Percentiles rank a stretch among this genome's conserved stretches.
Evolutionary conservation across 1,140 invertebrate species (phyloP).

Genomic region (Lordiphosa clarofinis): DNA sequence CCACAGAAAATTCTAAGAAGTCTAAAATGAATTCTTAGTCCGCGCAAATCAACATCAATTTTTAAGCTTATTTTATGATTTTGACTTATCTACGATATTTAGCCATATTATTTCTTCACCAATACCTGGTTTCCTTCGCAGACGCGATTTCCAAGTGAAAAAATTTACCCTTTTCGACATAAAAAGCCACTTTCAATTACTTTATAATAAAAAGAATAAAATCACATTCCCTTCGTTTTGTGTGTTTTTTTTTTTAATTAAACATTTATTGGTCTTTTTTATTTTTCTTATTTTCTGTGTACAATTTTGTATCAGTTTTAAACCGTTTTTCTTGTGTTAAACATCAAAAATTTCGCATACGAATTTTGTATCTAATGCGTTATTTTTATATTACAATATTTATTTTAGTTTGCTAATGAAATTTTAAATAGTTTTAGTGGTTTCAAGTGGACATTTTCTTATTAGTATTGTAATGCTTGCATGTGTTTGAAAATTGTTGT

Average conservation of each 20-base stretch:
- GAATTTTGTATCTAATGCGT: constrained; percentile 30
- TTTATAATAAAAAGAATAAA: too few species aligned
- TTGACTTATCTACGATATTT: too few species aligned
- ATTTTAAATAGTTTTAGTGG: constrained; percentile 52
- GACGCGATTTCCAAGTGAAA: too few species aligned
- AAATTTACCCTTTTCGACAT: too few species aligned
- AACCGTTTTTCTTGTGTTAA: constrained; percentile 48
- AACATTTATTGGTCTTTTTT: constrained; percentile 63
- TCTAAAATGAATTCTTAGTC: too few species aligned
- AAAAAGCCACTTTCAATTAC: too few species aligned
- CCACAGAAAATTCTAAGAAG: too few species aligned
- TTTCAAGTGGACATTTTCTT: constrained; percentile 62
- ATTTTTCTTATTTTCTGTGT: constrained; percentile 35
- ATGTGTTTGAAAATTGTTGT: constrained; percentile 37
- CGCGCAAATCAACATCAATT: too few species aligned
- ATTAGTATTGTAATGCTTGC: constrained; percentile 41
- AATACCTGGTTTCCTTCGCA: too few species aligned
- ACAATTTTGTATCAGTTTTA: constrained; percentile 47
- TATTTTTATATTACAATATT: constrained; percentile 3
- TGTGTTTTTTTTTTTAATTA: constrained; percentile 23
- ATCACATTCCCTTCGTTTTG: too few species aligned
- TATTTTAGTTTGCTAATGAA: constrained; percentile 57
- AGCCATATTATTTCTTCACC: too few species aligned
- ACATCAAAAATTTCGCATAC: constrained; percentile 42
- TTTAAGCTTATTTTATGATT: too few species aligned